Conservation (phyloP, 2,888 invertebrate species). For the Cataglyphis cursor region DNA sequence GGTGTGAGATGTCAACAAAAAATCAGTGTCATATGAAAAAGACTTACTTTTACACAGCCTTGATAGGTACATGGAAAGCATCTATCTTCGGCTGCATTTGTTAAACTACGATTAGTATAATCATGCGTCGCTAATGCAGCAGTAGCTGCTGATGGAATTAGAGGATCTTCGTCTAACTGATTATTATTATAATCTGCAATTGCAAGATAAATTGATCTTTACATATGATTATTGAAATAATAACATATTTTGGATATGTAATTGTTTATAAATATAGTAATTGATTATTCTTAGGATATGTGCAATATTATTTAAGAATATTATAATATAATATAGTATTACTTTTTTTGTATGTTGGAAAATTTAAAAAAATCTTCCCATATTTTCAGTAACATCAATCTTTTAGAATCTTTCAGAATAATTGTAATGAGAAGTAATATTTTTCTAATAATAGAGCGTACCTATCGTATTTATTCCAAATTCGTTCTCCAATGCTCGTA, state of each 20-base stretch:
- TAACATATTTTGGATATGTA: neutral
- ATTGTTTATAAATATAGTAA: neutral
- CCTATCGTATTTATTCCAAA: slow-evolving; percentile 75
- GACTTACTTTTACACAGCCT: slow-evolving; percentile 84
- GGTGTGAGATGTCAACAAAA: neutral
- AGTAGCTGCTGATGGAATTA: slow-evolving; percentile 81
- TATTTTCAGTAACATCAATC: neutral
- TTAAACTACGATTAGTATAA: slow-evolving; percentile 84
- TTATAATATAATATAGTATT: neutral
- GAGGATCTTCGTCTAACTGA: slow-evolving; percentile 77
- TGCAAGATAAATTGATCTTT: neutral
- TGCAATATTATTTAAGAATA: neutral
- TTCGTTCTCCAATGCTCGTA: slow-evolving; percentile 82
- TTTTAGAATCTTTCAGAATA: neutral
- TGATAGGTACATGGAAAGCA: slow-evolving; percentile 86
- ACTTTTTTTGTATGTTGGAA: neutral
- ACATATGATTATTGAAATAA: slow-evolving; percentile 17
- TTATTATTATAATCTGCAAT: slow-evolving; percentile 83
- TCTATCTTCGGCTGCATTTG: slow-evolving; percentile 83
- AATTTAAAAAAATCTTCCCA: neutral
- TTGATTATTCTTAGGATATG: neutral
- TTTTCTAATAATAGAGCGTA: slow-evolving; percentile 2
- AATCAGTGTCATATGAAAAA: neutral
- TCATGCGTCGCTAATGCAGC: slow-evolving; percentile 86
- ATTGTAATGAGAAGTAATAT: neutral